Evolutionary conservation across 2,113 vertebrate genomes (phyloP).

Genomic region (human): DNA sequence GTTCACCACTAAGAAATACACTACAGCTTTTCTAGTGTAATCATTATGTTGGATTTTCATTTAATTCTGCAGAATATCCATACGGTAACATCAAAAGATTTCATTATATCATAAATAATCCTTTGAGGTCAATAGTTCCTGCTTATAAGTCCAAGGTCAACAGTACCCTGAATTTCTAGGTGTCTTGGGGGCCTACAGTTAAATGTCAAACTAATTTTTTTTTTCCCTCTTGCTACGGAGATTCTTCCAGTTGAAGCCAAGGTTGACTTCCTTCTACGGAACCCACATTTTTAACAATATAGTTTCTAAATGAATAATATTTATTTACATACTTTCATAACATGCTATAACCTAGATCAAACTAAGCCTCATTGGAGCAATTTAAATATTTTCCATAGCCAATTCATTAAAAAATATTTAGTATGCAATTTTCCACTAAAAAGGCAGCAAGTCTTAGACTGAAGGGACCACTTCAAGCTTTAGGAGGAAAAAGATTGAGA

Average conservation of each 20-base stretch:
- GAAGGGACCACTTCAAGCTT: neutral
- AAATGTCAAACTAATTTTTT: neutral
- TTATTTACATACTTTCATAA: neutral
- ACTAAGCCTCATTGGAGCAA: neutral
- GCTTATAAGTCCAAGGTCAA: neutral
- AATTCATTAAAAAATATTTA: constrained; percentile 28
- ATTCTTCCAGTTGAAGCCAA: neutral
- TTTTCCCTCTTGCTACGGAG: neutral
- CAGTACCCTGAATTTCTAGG: neutral
- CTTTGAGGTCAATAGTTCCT: neutral
- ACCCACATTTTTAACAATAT: neutral
- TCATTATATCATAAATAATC: neutral
- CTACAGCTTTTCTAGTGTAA: neutral
- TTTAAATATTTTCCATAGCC: neutral
- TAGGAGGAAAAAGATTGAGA: neutral
- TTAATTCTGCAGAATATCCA: constrained; percentile 6
- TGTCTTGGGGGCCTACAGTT: neutral
- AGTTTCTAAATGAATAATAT: constrained; percentile 2
- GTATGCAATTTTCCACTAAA: neutral
- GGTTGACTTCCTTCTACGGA: neutral
- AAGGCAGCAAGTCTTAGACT: neutral
- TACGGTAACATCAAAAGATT: neutral
- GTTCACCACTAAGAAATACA: neutral
- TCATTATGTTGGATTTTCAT: neutral
- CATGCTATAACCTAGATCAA: neutral